Evolutionary conservation across 2,797 vertebrate genomes (phyloP).

Genomic region (Nannoperca obscura): DNA sequence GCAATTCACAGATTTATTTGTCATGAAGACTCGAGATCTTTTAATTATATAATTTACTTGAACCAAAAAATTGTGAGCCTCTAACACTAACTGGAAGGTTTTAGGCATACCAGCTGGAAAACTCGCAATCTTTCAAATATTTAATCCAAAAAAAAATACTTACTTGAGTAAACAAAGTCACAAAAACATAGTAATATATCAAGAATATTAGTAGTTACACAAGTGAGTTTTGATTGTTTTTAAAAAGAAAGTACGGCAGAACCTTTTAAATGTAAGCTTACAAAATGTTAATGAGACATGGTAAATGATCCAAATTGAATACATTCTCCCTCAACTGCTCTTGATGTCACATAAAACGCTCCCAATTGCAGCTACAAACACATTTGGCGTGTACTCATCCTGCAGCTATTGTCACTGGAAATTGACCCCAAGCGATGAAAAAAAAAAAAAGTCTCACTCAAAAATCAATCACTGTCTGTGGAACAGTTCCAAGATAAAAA

Average conservation of each 20-base stretch:
- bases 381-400: background rate
- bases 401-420: background rate
- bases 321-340: background rate
- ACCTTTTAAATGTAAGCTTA: background rate
- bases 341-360: background rate
- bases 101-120: background rate
- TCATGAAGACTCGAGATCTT: background rate
- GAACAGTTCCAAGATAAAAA: background rate
- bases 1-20: background rate
- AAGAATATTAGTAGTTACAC: background rate
- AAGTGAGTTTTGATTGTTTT: background rate
- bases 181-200: background rate
- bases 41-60: background rate
- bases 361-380: background rate
- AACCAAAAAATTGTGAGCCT: background rate
- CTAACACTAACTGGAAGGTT: background rate
- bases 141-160: background rate
- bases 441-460: background rate
- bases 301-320: background rate
- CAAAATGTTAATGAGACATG: background rate
- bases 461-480: background rate
- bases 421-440: background rate
- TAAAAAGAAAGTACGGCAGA: background rate
- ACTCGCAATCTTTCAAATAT: background rate
- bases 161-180: background rate